Evolutionary conservation across 2,888 invertebrate genomes (phyloP).

Genomic region (Psylliodes chrysocephalus): DNA sequence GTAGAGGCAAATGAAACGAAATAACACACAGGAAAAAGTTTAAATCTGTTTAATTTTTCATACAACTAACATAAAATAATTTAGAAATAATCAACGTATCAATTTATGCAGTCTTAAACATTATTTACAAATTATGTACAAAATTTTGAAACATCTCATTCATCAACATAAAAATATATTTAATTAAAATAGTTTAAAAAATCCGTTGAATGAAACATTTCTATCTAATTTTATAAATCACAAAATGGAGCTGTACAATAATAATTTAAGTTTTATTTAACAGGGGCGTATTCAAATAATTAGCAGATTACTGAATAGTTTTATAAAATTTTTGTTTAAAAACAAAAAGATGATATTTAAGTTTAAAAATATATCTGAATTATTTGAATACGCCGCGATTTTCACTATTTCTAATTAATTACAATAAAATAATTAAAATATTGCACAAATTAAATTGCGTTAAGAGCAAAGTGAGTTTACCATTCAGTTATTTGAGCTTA

Average conservation of each 20-base stretch:
- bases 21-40: neutral
- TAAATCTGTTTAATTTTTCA: slow-evolving; percentile 5
- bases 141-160: slow-evolving; percentile 4
- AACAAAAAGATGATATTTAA: no score
- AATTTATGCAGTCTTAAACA: slow-evolving; percentile 18
- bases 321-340: no score
- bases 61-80: slow-evolving; percentile 29
- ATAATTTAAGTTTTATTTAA: neutral
- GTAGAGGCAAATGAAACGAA: no score
- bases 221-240: slow-evolving; percentile 10
- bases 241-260: neutral
- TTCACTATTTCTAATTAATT: neutral
- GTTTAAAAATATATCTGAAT: neutral
- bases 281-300: neutral
- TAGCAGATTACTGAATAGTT: no score
- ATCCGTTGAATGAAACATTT: neutral
- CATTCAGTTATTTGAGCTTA: no score
- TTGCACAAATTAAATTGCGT: neutral
- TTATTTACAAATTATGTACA: slow-evolving; percentile 26
- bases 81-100: slow-evolving; percentile 27
- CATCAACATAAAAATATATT: neutral
- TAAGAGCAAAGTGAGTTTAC: no score
- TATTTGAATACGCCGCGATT: neutral
- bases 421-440: neutral
- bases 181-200: neutral